Evolutionary conservation across 2,888 invertebrate species (phyloP).

Genomic region (Anthrax anthrax): DNA sequence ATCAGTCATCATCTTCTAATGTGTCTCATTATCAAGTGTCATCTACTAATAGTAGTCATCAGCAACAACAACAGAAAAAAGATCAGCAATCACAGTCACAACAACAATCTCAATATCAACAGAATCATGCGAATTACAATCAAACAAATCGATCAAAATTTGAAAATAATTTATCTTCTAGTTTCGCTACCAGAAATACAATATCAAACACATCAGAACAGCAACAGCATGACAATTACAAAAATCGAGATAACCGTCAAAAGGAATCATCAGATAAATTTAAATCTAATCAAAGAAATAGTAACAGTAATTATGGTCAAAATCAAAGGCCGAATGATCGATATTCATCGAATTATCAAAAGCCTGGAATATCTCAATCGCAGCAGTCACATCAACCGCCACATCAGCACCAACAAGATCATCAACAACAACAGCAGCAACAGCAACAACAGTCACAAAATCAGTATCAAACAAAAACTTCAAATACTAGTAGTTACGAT

Average conservation of each 20-base stretch:
- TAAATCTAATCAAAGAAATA: constrained; percentile 1
- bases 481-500: constrained; percentile 7
- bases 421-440: constrained; percentile 1
- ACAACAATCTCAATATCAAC: constrained; percentile 10
- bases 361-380: not conserved
- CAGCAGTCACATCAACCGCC: not conserved
- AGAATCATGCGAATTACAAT: not conserved
- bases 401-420: not conserved
- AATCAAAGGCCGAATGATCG: constrained; percentile 6
- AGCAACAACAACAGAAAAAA: constrained; percentile 2
- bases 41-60: constrained; percentile 1
- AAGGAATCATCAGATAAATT: constrained; percentile 1
- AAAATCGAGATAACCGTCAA: not conserved
- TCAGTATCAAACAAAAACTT: constrained; percentile 8
- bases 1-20: constrained; percentile 7
- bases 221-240: not conserved
- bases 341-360: constrained; percentile 1
- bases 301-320: not conserved
- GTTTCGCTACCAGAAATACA: constrained; percentile 20
- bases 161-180: constrained; percentile 33
- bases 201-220: not conserved
- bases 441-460: constrained; percentile 6
- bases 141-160: constrained; percentile 20
- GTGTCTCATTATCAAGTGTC: constrained; percentile 8
- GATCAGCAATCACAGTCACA: not conserved